A percentile compares a stretch with the other conserved stretches of the same genome.
Conservation (phyloP, 2,888 invertebrate species). For the Chalcis sispes region DNA sequence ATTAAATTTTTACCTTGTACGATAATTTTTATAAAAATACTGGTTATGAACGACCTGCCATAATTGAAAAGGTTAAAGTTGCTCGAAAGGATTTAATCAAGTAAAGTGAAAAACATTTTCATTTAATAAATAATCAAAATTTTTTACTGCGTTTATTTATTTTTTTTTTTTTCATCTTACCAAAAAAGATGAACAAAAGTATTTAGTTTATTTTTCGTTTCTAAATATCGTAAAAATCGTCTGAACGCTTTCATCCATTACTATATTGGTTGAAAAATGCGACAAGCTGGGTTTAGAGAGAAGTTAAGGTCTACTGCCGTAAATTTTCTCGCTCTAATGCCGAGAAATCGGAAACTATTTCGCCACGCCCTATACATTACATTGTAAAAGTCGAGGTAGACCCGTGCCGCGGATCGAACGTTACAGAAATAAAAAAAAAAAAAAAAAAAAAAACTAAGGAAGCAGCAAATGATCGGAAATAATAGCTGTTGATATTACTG, state of each 20-base stretch:
- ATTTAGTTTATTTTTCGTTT: background rate
- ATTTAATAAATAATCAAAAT: too few relatives aligned
- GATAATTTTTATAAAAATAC: too few relatives aligned
- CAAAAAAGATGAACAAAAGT: background rate
- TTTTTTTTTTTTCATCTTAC: too few relatives aligned
- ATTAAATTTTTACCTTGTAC: too few relatives aligned
- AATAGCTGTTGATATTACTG: too few relatives aligned
- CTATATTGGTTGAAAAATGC: slow-evolving; percentile 29
- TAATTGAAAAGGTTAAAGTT: too few relatives aligned
- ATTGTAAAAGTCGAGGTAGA: slow-evolving; percentile 63
- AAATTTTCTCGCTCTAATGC: slow-evolving; percentile 64
- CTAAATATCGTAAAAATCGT: background rate
- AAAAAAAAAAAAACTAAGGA: too few relatives aligned
- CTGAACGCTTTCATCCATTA: slow-evolving; percentile 4
- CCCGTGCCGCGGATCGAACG: slow-evolving; percentile 6
- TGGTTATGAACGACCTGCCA: too few relatives aligned
- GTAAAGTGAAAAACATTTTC: too few relatives aligned
- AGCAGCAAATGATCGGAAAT: too few relatives aligned
- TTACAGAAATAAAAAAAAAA: slow-evolving; percentile 26
- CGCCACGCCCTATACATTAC: slow-evolving; percentile 72
- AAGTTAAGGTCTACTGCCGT: slow-evolving; percentile 64
- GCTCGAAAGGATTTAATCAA: too few relatives aligned
- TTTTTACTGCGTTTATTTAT: too few relatives aligned
- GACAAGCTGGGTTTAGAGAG: slow-evolving; percentile 53
- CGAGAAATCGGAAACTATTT: slow-evolving; percentile 71